Evolutionary conservation across 2,888 invertebrate species (phyloP), one percentile per base, ranked within the genome.

Genomic region (Thymelicus sylvestris): DNA sequence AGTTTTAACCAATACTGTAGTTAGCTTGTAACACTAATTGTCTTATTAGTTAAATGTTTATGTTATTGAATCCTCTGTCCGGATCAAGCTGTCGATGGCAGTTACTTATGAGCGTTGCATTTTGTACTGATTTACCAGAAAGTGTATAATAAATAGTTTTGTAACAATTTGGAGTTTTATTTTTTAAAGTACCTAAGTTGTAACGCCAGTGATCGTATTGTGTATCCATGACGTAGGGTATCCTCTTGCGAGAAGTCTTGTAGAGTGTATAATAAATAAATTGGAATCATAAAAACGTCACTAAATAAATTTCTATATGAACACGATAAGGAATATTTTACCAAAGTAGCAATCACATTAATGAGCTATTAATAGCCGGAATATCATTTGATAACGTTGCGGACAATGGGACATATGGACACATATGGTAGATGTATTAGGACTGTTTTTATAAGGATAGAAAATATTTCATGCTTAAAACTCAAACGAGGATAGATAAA

Each of bases 111-210:
- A 48, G 50, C 8, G n/a, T 39, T 65, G 52, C 64, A 39, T 65
- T 65, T 65, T 65, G 39, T 52, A 52, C 52, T 52, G 52, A 52
- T 65, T 65, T 65, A 65, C 19, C 50, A 52, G 52, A 65, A 39
- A 39, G 64, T 64, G 64, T 65, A 65, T 52, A 52, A 52, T 65
- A 65, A 65, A 65, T 65, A 65, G 52, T 65, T 65, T 65, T 65
- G 52, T 65, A 65, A n/a, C 50, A 65, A 6, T 65, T 52, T 65
- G 39, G 50, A 4, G 39, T 31, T 65, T 65, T 52, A 39, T 39
- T 65, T 65, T 39, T 60, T 39, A n/a, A 13, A 12, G 13, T n/a
- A n/a, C n/a, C n/a, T n/a, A n/a, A 12, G 1, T 13, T 31, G 31
- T 31, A 31, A 31, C 31, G 31, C 31, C 31, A 31, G 31, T 31